Conservation (phyloP, 2,888 invertebrate species). For the Linnaemya vulpina region DNA sequence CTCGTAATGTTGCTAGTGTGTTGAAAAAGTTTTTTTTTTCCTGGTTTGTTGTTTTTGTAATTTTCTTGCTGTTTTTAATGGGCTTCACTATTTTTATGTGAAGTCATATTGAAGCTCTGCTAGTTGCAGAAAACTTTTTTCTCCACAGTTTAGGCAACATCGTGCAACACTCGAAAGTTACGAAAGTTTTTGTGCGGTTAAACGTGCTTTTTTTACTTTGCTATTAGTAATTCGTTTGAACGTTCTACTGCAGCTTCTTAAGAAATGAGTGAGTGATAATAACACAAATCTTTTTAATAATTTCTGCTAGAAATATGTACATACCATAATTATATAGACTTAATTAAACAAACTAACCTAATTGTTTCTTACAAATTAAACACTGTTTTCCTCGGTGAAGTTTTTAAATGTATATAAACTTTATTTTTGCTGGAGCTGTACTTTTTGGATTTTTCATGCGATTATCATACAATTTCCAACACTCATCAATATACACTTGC, state of each 20-base stretch:
- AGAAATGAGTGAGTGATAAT: conserved; percentile 27
- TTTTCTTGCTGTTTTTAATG: conserved; percentile 56
- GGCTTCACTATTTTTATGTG: conserved; percentile 66
- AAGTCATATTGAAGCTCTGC: conserved; percentile 70
- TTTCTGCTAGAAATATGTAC: neutral
- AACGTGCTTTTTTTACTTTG: conserved; percentile 69
- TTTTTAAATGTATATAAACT: neutral
- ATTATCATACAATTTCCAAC: conserved; percentile 8
- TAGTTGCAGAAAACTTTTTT: conserved; percentile 70
- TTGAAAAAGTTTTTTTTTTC: conserved; percentile 45
- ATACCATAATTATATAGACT: neutral
- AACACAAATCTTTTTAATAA: neutral
- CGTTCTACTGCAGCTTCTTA: conserved; percentile 50
- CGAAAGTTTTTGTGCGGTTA: conserved; percentile 70
- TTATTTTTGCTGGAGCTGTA: conserved; percentile 66
- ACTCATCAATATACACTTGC: too few species aligned
- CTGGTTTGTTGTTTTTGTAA: conserved; percentile 42
- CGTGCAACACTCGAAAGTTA: conserved; percentile 71
- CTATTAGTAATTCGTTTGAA: conserved; percentile 38
- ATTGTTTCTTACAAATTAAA: neutral
- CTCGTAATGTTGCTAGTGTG: conserved; percentile 55
- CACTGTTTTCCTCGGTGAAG: too few species aligned
- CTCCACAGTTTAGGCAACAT: conserved; percentile 67
- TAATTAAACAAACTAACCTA: neutral
- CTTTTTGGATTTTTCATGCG: conserved; percentile 52